Percentiles rank a stretch among this genome's conserved stretches.
These are phyloP conservation scores for Drosophila hawaiiensis DNA, from an alignment of 2,888 invertebrate genomes.

Conservation along the genomic window DNA sequence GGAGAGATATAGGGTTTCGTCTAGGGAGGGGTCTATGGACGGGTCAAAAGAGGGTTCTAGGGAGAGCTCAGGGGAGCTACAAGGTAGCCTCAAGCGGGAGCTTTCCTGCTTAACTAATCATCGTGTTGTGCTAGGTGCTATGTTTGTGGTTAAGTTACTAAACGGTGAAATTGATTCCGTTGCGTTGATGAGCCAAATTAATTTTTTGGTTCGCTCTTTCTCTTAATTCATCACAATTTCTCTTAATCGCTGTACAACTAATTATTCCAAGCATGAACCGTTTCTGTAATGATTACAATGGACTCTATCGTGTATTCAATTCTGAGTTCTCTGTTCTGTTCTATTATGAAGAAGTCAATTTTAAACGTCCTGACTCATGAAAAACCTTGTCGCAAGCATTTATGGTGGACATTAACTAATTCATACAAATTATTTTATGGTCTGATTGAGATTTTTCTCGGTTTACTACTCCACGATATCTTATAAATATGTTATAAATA, in stretches of 20 bases:
- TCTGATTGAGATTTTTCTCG: not conserved
- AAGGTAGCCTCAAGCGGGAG: not conserved
- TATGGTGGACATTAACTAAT: not conserved
- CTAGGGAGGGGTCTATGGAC: not conserved
- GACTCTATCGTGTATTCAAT: not conserved
- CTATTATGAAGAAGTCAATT: not conserved
- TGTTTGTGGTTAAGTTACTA: not conserved
- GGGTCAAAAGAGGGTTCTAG: not conserved
- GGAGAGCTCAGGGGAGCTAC: not conserved
- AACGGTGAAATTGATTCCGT: not conserved
- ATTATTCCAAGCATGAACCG: not conserved
- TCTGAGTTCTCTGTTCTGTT: not conserved
- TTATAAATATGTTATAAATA: not conserved
- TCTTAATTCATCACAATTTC: too few relatives aligned
- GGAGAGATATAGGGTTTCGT: too few relatives aligned
- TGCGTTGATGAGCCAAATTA: not conserved
- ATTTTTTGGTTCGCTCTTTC: not conserved
- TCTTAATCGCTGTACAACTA: not conserved
- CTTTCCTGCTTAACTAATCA: not conserved
- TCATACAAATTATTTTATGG: not conserved
- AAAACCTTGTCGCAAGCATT: not conserved
- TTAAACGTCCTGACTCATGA: not conserved
- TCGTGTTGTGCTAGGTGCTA: not conserved
- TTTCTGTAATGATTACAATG: not conserved
- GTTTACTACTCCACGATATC: not conserved